Evolutionary conservation across 2,888 invertebrate species (phyloP), one percentile per base, ranked within the genome.

Genomic region (Sarcophaga subvicina): DNA sequence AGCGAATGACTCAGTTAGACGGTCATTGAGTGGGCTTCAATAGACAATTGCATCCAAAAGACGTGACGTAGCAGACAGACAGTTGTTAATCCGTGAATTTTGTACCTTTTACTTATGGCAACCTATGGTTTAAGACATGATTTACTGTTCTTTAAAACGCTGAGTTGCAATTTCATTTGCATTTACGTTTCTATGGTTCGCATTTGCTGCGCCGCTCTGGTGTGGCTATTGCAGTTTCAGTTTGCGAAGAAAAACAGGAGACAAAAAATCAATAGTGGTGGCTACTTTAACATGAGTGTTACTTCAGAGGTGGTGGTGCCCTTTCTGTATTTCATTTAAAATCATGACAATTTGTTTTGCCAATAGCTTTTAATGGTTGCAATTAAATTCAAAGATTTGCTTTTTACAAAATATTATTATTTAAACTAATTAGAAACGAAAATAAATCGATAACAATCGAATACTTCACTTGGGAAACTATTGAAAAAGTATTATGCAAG

Each of bases 311-410:
- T 54, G n/a, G 37, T 17, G 59, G 1, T 37, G 54, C 25, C 71
- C 47, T 75, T 75, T 37, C 14, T 22, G 49, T 1, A 27, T 47
- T 20, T 54, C n/a, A 20, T 20, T 49, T 2, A 25, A 66, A 59
- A 59, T 67, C 71, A 71, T 62, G 54, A 63, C 63, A 64, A 69
- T 78, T 45, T 63, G 25, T 73, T 73, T 27, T 73, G 20, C 60
- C 14, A 69, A 69, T 20, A 49, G 70, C 37, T 37, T 22, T 64
- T 64, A 80, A 71, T 69, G 10, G 17, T 69, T 70, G 22, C 49
- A 62, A 81, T 81, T 81, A 63, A 70, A 76, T 54, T 54, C 54
- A 54, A 54, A n/a, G 17, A 59, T 60, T 80, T 66, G 11, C 17
- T 17, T 54, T 54, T 54, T 54, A 54, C 14, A 54, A 54, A 37